Conservation (phyloP, 37 sponge, comb jelly and placozoan genomes). For the Diacarnus erythraeanus region DNA sequence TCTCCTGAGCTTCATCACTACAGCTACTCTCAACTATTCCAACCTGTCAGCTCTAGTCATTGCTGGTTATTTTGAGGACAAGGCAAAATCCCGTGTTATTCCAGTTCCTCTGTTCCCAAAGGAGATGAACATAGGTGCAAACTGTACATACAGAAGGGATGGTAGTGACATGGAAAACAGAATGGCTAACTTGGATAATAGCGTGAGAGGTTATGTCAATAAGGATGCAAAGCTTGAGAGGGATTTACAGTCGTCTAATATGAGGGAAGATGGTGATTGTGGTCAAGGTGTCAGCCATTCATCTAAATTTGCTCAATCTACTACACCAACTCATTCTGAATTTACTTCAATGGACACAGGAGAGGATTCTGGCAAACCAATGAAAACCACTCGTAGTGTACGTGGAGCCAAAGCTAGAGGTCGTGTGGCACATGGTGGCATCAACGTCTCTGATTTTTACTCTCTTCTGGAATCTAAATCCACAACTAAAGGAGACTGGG, state of each 20-base stretch:
- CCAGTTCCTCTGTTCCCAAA: slow-evolving; percentile 71
- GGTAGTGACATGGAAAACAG: background rate
- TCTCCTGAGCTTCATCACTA: slow-evolving; percentile 65
- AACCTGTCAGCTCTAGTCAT: slow-evolving; percentile 48
- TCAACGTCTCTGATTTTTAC: background rate
- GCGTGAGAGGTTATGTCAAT: background rate
- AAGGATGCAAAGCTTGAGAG: too few species aligned
- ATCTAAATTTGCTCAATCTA: too few species aligned
- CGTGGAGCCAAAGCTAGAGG: slow-evolving; percentile 4
- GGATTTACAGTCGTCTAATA: background rate
- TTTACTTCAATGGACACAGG: background rate
- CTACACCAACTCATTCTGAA: background rate
- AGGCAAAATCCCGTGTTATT: slow-evolving; percentile 3
- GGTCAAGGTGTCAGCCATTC: too few species aligned
- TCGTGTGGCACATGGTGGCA: background rate
- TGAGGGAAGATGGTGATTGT: background rate
- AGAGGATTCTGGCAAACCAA: background rate
- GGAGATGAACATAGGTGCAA: slow-evolving; percentile 35
- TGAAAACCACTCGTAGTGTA: slow-evolving; percentile 2
- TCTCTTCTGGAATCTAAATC: background rate
- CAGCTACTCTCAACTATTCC: slow-evolving; percentile 72
- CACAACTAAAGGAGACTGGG: background rate
- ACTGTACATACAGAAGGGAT: slow-evolving; percentile 47
- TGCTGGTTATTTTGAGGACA: slow-evolving; percentile 56
- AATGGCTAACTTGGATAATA: background rate